These are phyloP conservation scores for Brachyrhaphis roseni DNA, from an alignment of 2,797 vertebrate species.

Conservation along the genomic window DNA sequence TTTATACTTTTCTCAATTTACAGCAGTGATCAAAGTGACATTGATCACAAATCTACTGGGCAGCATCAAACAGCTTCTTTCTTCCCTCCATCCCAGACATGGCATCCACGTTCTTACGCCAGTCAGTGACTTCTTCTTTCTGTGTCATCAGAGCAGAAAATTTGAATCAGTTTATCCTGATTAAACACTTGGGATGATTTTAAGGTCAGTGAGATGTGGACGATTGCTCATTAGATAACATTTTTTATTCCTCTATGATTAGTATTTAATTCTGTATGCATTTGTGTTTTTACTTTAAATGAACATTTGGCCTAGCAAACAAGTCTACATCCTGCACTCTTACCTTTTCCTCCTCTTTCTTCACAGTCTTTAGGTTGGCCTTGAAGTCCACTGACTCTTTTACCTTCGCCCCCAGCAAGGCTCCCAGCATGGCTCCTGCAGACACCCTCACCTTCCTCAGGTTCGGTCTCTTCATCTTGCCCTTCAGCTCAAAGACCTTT, in stretches of 20 bases:
- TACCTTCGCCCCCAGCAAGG: conserved; percentile 76
- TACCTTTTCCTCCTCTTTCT: conserved; percentile 86
- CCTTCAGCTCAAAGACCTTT: conserved; percentile 79
- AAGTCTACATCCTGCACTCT: conserved; percentile 79
- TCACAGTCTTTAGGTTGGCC: conserved; percentile 83
- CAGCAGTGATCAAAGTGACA: too few relatives aligned
- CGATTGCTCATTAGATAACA: neutral
- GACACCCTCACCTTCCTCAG: conserved; percentile 81
- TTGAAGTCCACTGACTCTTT: conserved; percentile 83
- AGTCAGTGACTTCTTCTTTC: conserved; percentile 82
- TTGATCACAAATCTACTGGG: neutral
- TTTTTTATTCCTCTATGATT: neutral
- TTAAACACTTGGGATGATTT: neutral
- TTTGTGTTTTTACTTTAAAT: conserved; percentile 52
- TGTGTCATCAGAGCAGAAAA: conserved; percentile 26
- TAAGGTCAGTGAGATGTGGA: neutral
- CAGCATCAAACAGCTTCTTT: conserved; percentile 79
- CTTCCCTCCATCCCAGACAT: conserved; percentile 83
- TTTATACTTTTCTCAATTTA: neutral
- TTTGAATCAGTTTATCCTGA: conserved; percentile 7
- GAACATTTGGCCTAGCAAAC: conserved; percentile 76
- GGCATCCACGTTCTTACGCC: conserved; percentile 83
- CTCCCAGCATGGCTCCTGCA: conserved; percentile 82
- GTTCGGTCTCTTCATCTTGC: conserved; percentile 81
- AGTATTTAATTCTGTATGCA: neutral